Percentiles rank a stretch among this genome's conserved stretches.
These are phyloP conservation scores for Lysandra bellargus DNA, from an alignment of 2,888 invertebrate species.

Conservation along the genomic window DNA sequence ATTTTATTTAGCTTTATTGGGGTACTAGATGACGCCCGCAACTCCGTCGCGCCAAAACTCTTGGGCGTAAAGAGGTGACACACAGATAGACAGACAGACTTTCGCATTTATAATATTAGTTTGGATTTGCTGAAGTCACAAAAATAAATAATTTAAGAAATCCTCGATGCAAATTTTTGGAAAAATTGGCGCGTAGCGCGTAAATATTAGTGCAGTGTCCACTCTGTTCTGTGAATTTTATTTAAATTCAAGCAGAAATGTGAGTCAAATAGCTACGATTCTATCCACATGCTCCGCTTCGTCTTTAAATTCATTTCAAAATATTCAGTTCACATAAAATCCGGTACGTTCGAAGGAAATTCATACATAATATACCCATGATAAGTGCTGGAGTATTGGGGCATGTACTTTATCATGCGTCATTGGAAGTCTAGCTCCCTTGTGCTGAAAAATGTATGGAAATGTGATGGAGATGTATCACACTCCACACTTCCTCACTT, in stretches of 20 bases:
- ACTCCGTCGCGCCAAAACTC: no score
- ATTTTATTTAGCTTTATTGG: not conserved
- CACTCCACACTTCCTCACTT: conserved; percentile 55
- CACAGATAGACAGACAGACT: no score
- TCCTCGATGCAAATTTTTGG: not conserved
- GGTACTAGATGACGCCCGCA: no score
- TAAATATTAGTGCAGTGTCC: not conserved
- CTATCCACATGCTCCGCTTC: not conserved
- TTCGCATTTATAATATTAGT: no score
- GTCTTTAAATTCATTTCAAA: conserved; percentile 26
- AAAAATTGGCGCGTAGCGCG: not conserved
- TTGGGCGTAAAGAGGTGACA: no score
- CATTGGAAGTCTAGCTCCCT: conserved; percentile 57
- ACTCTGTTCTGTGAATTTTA: not conserved
- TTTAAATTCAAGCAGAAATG: not conserved
- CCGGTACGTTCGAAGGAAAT: conserved; percentile 26
- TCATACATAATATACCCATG: conserved; percentile 35
- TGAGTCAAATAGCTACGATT: conserved; percentile 1
- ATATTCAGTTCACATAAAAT: conserved; percentile 19
- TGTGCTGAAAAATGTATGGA: conserved; percentile 67
- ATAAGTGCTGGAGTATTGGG: conserved; percentile 42
- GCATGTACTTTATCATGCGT: conserved; percentile 60
- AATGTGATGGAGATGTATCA: conserved; percentile 75
- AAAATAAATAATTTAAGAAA: not conserved
- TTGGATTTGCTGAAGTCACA: not conserved